Conservation (phyloP, 2,113 vertebrate genomes). For the Cynopterus brachyotis region DNA sequence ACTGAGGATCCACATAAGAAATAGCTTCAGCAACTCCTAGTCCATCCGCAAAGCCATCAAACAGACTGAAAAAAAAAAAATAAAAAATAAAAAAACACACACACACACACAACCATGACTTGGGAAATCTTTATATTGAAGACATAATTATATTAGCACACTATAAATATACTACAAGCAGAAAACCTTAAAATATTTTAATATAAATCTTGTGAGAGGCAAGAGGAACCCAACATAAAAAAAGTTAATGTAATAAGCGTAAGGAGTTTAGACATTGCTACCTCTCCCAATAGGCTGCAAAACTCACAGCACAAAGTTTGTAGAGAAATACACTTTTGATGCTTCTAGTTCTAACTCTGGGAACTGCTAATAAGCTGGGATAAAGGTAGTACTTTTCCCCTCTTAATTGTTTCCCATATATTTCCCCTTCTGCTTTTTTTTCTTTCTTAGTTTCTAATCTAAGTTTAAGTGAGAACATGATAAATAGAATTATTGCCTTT, state of each 20-base stretch:
- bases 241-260: not conserved
- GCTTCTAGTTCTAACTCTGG: not conserved
- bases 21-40: constrained; percentile 84
- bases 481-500: not conserved
- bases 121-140: not conserved
- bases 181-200: not conserved
- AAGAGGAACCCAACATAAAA: not conserved
- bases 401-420: not conserved
- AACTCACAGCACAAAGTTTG: not conserved
- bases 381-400: not conserved
- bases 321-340: not conserved
- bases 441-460: not conserved
- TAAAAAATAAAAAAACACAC: not conserved
- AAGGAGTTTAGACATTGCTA: not conserved
- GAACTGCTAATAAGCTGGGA: not conserved
- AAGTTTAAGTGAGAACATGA: not conserved
- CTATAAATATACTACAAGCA: not conserved
- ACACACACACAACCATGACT: not conserved
- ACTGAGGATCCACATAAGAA: constrained; percentile 83
- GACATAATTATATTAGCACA: not conserved
- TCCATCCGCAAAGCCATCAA: constrained; percentile 86
- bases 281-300: not conserved
- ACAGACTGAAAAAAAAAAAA: constrained; percentile 74
- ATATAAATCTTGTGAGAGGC: not conserved
- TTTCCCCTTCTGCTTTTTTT: constrained; percentile 7